A percentile compares a stretch with the other conserved stretches of the same genome.
These are phyloP conservation scores for Manis javanica DNA, from an alignment of 2,797 vertebrate genomes.

Conservation along the genomic window DNA sequence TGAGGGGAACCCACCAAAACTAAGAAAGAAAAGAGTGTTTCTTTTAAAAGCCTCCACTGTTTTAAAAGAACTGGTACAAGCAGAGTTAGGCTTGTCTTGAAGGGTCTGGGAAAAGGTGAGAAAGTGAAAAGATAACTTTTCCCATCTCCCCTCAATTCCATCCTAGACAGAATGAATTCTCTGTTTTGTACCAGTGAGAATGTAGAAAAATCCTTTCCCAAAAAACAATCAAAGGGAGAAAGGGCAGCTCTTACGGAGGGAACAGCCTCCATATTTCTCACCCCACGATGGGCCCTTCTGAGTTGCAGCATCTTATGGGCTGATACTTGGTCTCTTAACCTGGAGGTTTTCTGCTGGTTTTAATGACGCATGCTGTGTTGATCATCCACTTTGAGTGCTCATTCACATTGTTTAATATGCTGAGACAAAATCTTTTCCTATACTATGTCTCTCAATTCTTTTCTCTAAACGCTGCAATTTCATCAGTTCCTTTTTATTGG, in stretches of 20 bases:
- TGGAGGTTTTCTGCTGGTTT: background rate
- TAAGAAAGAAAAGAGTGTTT: background rate
- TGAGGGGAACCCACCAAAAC: slow-evolving; percentile 40
- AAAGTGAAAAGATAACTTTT: slow-evolving; percentile 7
- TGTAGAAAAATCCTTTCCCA: background rate
- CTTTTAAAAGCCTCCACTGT: slow-evolving; percentile 64
- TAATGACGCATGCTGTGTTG: background rate
- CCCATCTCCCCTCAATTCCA: background rate
- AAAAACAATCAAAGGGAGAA: background rate
- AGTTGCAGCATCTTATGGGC: too few relatives aligned
- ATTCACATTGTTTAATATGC: background rate
- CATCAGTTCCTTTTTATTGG: background rate
- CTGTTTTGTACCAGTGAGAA: background rate
- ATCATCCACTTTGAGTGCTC: background rate
- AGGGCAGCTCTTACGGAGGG: background rate
- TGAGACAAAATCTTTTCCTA: background rate
- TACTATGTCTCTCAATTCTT: background rate
- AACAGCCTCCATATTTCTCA: background rate
- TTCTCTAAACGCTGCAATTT: background rate
- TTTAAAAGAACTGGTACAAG: background rate
- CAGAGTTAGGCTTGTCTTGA: background rate
- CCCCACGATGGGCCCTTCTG: background rate
- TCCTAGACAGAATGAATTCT: background rate
- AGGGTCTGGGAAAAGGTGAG: slow-evolving; percentile 6
- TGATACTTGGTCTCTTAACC: background rate